phyloP scores from a whole-genome alignment of 2,797 vertebrate genomes.

The Valencia hispanica region DNA sequence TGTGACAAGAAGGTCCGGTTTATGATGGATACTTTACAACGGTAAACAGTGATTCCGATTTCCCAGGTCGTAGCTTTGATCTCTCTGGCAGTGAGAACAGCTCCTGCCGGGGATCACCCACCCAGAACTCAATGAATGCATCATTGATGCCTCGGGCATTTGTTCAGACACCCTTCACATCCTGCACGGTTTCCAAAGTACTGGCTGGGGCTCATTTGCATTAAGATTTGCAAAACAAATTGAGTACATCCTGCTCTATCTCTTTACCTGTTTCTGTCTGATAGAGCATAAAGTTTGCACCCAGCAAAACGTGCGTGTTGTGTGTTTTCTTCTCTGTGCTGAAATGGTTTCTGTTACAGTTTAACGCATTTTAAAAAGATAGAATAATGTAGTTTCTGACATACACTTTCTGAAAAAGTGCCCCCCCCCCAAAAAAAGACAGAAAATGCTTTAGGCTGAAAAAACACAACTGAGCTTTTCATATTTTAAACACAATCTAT shows the following conservation, averaged over 20 bases:
- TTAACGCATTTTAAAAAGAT: no score
- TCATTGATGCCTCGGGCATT: constrained; percentile 36
- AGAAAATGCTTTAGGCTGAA: not conserved
- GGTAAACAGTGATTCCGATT: constrained; percentile 27
- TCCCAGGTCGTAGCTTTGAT: constrained; percentile 13
- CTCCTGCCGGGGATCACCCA: constrained; percentile 28
- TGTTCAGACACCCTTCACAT: constrained; percentile 34
- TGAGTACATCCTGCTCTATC: constrained; percentile 39
- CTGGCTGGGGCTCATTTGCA: constrained; percentile 83
- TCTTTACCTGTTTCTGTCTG: constrained; percentile 27
- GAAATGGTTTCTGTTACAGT: not conserved
- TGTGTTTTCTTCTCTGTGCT: constrained; percentile 24
- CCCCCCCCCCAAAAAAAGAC: not conserved
- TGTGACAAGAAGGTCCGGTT: not conserved
- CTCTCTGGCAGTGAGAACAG: not conserved
- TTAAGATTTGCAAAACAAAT: constrained; percentile 95
- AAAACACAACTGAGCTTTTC: not conserved
- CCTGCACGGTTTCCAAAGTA: constrained; percentile 46
- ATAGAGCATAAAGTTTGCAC: not conserved
- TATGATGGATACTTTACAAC: constrained; percentile 1
- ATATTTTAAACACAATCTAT: not conserved
- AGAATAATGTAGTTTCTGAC: not conserved
- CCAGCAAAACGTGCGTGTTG: constrained; percentile 2
- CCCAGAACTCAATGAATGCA: constrained; percentile 26
- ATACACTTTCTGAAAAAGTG: not conserved